These are phyloP conservation scores for Lasaia peninsularis DNA, from an alignment of 1,140 invertebrate genomes.

Conservation along the genomic window DNA sequence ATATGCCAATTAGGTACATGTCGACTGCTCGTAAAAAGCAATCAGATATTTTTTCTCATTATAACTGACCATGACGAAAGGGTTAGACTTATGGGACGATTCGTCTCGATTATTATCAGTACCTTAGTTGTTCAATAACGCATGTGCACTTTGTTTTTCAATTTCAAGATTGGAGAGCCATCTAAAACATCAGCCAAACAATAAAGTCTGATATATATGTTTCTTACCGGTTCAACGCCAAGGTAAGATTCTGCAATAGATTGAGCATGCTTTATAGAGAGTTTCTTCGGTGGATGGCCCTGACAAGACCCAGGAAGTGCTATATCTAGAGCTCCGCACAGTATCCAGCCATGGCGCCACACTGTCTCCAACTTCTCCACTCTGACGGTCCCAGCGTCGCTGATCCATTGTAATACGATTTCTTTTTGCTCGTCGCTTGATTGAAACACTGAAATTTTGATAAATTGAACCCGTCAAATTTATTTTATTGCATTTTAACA, in stretches of 20 bases:
- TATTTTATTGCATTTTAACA: too few relatives aligned
- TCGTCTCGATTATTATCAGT: too few relatives aligned
- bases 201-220: not conserved
- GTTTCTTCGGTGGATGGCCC: slow-evolving; percentile 72
- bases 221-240: slow-evolving; percentile 76
- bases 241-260: slow-evolving; percentile 78
- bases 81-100: too few relatives aligned
- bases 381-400: slow-evolving; percentile 51
- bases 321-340: slow-evolving; percentile 77
- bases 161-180: too few relatives aligned
- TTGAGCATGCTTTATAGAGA: slow-evolving; percentile 77
- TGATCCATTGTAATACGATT: slow-evolving; percentile 65
- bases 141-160: too few relatives aligned
- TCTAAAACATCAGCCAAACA: too few relatives aligned
- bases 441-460: slow-evolving; percentile 62
- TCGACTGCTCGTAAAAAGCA: too few relatives aligned
- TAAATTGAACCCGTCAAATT: too few relatives aligned
- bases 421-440: slow-evolving; percentile 66
- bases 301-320: slow-evolving; percentile 77
- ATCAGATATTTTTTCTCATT: too few relatives aligned
- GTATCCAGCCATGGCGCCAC: slow-evolving; percentile 78
- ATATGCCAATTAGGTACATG: too few relatives aligned
- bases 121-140: too few relatives aligned
- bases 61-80: too few relatives aligned
- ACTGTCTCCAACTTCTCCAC: slow-evolving; percentile 63